Percentiles rank a stretch among this genome's conserved stretches.
These are phyloP conservation scores for Trichogramma dendrolimi DNA, from an alignment of 2,888 invertebrate genomes.

Conservation along the genomic window DNA sequence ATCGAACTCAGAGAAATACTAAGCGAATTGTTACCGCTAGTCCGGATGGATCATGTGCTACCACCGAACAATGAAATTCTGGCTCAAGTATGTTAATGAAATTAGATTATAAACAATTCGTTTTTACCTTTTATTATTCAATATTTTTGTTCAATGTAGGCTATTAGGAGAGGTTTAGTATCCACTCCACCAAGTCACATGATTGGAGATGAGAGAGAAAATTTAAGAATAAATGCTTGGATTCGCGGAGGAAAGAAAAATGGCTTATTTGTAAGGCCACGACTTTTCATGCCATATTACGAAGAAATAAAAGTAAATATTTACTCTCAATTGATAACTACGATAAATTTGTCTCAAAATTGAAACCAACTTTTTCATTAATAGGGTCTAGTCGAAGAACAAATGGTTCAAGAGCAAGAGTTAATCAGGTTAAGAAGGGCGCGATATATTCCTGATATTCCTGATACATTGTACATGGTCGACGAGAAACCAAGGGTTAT, in stretches of 20 bases:
- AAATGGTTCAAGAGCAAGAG: constrained; percentile 74
- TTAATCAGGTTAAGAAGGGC: constrained; percentile 67
- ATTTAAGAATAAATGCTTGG: constrained; percentile 72
- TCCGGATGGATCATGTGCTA: constrained; percentile 85
- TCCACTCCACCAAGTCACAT: constrained; percentile 80
- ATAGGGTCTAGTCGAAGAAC: constrained; percentile 76
- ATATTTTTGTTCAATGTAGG: constrained; percentile 38
- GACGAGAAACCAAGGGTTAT: constrained; percentile 58
- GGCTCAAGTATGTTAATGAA: constrained; percentile 56
- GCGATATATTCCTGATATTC: constrained; percentile 76
- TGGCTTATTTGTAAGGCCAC: constrained; percentile 75
- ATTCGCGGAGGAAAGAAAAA: constrained; percentile 68
- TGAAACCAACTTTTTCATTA: constrained; percentile 20
- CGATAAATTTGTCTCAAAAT: constrained; percentile 2
- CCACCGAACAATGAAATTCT: constrained; percentile 79
- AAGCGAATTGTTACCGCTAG: constrained; percentile 76
- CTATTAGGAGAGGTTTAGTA: constrained; percentile 70
- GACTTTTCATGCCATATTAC: constrained; percentile 90
- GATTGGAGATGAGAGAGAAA: constrained; percentile 69
- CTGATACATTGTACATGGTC: constrained; percentile 90
- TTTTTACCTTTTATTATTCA: constrained; percentile 1
- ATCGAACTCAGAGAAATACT: constrained; percentile 80
- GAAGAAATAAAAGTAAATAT: constrained; percentile 80
- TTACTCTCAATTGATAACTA: background rate
- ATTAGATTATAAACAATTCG: constrained; percentile 1